Evolutionary conservation across 35 echinoderm and acorn worm genomes (phyloP).

Genomic region (Stichopus chloronotus): DNA sequence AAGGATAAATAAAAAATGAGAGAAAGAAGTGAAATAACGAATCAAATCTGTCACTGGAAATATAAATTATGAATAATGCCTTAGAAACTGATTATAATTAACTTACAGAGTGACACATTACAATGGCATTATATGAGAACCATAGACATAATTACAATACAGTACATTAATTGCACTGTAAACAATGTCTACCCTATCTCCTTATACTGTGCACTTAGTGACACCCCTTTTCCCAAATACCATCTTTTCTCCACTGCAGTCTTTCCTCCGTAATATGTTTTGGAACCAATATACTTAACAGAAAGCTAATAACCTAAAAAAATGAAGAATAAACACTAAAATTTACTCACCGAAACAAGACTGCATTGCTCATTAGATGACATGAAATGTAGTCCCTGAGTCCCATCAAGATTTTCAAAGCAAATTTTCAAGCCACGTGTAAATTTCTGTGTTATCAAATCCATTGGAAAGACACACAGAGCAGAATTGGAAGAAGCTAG

Average conservation of each 20-base stretch:
- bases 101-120: no score
- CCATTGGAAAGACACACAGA: constrained; percentile 69
- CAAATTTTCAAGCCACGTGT: constrained; percentile 53
- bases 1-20: no score
- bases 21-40: no score
- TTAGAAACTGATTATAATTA: no score
- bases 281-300: no score
- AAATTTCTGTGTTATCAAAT: constrained; percentile 42
- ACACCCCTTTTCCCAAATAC: not conserved
- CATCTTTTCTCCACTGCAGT: not conserved
- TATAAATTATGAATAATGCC: no score
- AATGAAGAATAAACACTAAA: no score
- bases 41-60: no score
- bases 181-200: not conserved
- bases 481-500: constrained; percentile 49
- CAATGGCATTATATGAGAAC: no score
- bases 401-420: constrained; percentile 34
- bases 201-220: not conserved
- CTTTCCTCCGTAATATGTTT: no score
- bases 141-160: no score
- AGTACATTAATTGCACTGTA: not conserved
- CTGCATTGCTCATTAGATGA: not conserved
- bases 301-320: no score
- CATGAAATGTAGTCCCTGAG: constrained; percentile 61
- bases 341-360: not conserved